Percentiles rank a stretch among this genome's conserved stretches.
Conservation (phyloP, 2,888 invertebrate genomes). For the Macrostomum cliftonense region DNA sequence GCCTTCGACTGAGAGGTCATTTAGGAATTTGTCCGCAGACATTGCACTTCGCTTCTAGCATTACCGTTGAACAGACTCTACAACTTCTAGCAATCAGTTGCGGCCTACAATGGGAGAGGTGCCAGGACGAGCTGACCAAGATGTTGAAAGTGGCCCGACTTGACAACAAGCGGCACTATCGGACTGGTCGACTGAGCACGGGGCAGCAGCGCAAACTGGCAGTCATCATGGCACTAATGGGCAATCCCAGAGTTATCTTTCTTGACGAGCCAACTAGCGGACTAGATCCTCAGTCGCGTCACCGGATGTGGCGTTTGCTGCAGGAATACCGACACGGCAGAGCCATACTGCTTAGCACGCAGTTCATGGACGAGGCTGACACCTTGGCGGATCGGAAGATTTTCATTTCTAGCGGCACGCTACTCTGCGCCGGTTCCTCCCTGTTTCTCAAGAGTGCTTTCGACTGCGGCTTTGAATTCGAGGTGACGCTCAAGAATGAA, state of each 20-base stretch:
- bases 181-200: slow-evolving; percentile 56
- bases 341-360: slow-evolving; percentile 56
- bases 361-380: slow-evolving; percentile 76
- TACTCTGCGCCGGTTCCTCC: background rate
- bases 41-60: too few relatives aligned
- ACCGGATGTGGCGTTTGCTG: slow-evolving; percentile 61
- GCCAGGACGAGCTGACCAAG: slow-evolving; percentile 55
- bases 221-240: slow-evolving; percentile 65
- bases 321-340: slow-evolving; percentile 52
- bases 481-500: too few relatives aligned
- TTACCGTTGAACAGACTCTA: too few relatives aligned
- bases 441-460: background rate
- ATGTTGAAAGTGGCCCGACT: slow-evolving; percentile 43
- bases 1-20: too few relatives aligned
- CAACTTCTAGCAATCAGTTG: too few relatives aligned
- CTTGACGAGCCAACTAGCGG: slow-evolving; percentile 67
- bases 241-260: slow-evolving; percentile 67
- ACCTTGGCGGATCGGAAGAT: slow-evolving; percentile 48
- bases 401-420: too few relatives aligned
- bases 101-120: slow-evolving; percentile 17
- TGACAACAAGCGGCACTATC: too few relatives aligned
- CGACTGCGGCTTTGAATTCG: too few relatives aligned
- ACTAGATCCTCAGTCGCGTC: slow-evolving; percentile 61
- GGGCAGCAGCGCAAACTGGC: slow-evolving; percentile 62
- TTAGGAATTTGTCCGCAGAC: too few relatives aligned